Conservation (phyloP, 2,797 vertebrate species). For the Scolopax bukidnonensis region DNA sequence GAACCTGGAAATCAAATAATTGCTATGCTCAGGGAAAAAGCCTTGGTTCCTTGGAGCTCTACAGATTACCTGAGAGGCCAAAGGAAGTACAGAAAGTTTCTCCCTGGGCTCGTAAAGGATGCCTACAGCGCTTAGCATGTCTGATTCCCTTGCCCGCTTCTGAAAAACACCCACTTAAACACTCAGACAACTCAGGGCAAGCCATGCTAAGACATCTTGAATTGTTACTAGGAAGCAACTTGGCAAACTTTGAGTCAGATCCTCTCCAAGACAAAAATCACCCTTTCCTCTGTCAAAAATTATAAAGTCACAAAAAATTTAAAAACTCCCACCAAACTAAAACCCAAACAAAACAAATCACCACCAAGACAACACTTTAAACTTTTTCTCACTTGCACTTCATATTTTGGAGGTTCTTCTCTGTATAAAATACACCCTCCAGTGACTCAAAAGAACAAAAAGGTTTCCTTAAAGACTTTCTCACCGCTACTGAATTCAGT, state of each 20-base stretch:
- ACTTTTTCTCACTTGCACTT: neutral
- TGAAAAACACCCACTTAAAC: neutral
- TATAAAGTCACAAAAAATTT: neutral
- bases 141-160: neutral
- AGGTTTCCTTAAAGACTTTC: neutral
- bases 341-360: neutral
- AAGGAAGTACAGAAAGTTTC: rapidly evolving
- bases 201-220: neutral
- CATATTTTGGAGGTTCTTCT: neutral
- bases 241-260: neutral
- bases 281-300: neutral
- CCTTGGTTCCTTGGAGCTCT: neutral
- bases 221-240: neutral
- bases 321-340: no score
- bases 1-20: rapidly evolving
- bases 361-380: neutral
- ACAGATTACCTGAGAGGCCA: neutral
- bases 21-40: neutral
- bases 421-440: neutral
- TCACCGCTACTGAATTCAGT: neutral
- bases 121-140: rapidly evolving
- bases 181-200: neutral
- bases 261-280: neutral
- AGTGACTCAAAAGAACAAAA: neutral
- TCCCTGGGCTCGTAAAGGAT: neutral